These are phyloP conservation scores for Neria commutata DNA, from an alignment of 2,888 invertebrate genomes.

Conservation along the genomic window DNA sequence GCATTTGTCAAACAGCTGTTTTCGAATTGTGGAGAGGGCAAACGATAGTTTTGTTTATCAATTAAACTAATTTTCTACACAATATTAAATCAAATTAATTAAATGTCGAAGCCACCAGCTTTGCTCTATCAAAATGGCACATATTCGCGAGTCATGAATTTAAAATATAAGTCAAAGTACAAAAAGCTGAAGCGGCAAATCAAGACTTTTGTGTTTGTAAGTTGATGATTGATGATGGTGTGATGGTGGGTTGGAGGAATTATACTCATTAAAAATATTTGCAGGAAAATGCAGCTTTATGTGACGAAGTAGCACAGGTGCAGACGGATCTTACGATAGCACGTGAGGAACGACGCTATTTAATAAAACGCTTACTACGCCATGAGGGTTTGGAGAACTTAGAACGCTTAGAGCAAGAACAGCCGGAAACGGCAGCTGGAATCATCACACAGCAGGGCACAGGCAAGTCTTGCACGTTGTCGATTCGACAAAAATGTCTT, in stretches of 20 bases:
- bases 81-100: background rate
- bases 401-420: conserved; percentile 21
- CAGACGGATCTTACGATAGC: conserved; percentile 81
- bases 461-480: too few species aligned
- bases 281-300: conserved; percentile 86
- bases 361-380: conserved; percentile 77
- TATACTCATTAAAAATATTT: too few species aligned
- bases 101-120: conserved; percentile 27
- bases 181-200: conserved; percentile 41
- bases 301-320: conserved; percentile 85
- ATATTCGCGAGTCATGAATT: conserved; percentile 43
- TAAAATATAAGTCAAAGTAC: conserved; percentile 45
- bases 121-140: conserved; percentile 39
- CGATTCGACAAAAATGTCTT: too few species aligned
- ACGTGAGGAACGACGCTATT: conserved; percentile 82
- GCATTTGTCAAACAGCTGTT: background rate
- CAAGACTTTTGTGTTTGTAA: conserved; percentile 44
- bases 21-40: background rate
- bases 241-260: too few species aligned
- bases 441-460: background rate
- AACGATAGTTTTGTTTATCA: too few species aligned
- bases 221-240: too few species aligned
- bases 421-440: background rate
- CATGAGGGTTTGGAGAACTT: conserved; percentile 64
- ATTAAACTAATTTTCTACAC: too few species aligned